Evolutionary conservation across 2,888 invertebrate genomes (phyloP), one percentile per base, ranked within the genome.

Genomic region (Troglohyphantes excavatus): DNA sequence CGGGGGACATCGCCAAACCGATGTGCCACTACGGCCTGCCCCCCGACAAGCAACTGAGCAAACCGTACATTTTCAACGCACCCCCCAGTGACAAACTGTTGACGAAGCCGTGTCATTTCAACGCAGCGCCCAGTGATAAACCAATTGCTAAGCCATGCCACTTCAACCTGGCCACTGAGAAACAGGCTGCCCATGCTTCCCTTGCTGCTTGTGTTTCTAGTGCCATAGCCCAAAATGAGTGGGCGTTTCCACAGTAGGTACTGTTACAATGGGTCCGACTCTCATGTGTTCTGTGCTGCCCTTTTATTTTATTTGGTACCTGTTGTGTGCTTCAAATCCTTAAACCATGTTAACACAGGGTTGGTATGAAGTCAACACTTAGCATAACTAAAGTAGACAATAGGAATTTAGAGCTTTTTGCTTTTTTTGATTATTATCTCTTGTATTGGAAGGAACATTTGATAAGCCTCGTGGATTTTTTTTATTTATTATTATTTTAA

Each of bases 141-240:
- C 76, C 82, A 27, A 43, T 89, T 82, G 88, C 82, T 75, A 89
- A 89, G 82, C 88, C 88, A 89, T 82, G 82, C 81, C 88, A 75
- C 75, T 89, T 89, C 59, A 89, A 89, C 67, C 39, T 82, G 27
- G 53, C 88, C 13, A 81, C 79, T 33, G 88, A 89, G 53, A 89
- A 89, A 63, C 88, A 75, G 59, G 68, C 73, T 43, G 82, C 88
- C 59, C 88, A 89, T 46, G 63, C 88, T 89, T 89, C 88, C 29
- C 82, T 89, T 27, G 88, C 88, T 21, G 88, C 88, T 76, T 89
- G 88, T 29, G 88, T 89, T 23, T 89, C 88, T 59, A 89, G 82
- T 89, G 88, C 88, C 88, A 89, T 89, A 82, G 82, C 88, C 82
- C 88, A 82, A 53, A 89, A 89, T 76, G 88, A 89, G 61, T 89